A percentile compares a stretch with the other conserved stretches of the same genome.
Conservation (phyloP, 2,888 invertebrate genomes). For the Noctua janthe region DNA sequence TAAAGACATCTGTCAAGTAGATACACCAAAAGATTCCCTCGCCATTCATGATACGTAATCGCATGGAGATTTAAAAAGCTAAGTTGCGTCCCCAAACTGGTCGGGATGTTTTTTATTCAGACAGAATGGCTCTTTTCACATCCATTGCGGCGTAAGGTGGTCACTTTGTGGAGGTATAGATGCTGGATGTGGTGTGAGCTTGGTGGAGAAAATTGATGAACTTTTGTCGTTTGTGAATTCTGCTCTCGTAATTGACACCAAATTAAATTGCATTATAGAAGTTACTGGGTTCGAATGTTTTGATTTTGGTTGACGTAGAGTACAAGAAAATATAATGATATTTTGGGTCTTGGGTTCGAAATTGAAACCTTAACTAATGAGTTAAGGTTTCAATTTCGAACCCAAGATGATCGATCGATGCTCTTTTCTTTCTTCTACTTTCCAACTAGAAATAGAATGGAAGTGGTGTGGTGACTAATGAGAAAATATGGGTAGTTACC, state of each 20-base stretch:
- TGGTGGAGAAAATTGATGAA: background rate
- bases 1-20: conserved; percentile 57
- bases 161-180: conserved; percentile 80
- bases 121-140: conserved; percentile 78
- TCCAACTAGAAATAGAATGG: too few relatives aligned
- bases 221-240: background rate
- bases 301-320: too few relatives aligned
- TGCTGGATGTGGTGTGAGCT: conserved; percentile 68
- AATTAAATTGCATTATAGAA: background rate
- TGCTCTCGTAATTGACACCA: background rate
- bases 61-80: conserved; percentile 73
- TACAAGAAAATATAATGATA: too few relatives aligned
- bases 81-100: conserved; percentile 74
- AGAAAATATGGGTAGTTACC: too few relatives aligned
- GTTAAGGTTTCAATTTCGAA: too few relatives aligned
- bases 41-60: conserved; percentile 68
- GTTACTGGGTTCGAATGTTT: background rate
- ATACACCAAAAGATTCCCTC: conserved; percentile 53
- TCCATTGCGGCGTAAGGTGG: conserved; percentile 80
- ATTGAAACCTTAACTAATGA: too few relatives aligned
- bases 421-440: background rate
- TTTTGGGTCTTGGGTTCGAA: too few relatives aligned
- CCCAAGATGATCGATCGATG: too few relatives aligned
- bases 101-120: conserved; percentile 78
- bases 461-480: too few relatives aligned